Percentiles rank a stretch among this genome's conserved stretches.
Evolutionary conservation across 2,888 invertebrate species (phyloP).

Genomic region (Xestia ashworthii): DNA sequence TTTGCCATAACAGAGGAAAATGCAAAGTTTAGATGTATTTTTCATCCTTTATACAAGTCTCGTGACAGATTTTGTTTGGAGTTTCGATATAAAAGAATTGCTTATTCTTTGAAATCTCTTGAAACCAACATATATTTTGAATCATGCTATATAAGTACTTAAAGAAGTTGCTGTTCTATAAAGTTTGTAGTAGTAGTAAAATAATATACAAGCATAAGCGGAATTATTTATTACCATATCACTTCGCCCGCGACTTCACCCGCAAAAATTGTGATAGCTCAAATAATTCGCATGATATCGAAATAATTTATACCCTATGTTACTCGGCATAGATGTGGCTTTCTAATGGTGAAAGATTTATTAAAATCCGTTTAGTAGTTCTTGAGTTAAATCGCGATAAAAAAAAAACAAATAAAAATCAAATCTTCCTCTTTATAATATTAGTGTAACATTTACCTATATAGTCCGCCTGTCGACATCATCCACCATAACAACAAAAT

Average conservation of each 20-base stretch:
- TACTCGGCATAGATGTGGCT: too few relatives aligned
- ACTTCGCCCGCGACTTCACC: too few relatives aligned
- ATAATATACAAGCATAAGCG: neutral
- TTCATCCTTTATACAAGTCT: neutral
- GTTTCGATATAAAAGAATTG: neutral
- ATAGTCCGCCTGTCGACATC: neutral
- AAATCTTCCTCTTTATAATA: too few relatives aligned
- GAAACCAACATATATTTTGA: neutral
- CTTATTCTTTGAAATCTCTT: neutral
- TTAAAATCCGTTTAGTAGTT: too few relatives aligned
- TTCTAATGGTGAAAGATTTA: too few relatives aligned
- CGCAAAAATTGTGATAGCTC: too few relatives aligned
- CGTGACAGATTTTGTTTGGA: neutral
- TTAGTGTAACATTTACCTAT: too few relatives aligned
- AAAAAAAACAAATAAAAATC: too few relatives aligned
- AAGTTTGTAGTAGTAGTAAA: neutral
- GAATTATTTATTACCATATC: neutral
- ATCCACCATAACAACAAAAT: conserved; percentile 1
- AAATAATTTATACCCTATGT: too few relatives aligned
- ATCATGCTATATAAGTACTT: neutral
- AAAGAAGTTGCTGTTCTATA: neutral
- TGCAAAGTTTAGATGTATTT: conserved; percentile 10
- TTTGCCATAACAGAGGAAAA: conserved; percentile 22
- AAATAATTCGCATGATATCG: too few relatives aligned
- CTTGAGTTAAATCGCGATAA: too few relatives aligned